A percentile compares a stretch with the other conserved stretches of the same genome.
phyloP scores from a whole-genome alignment of 37 sponge, comb jelly and placozoan species.

The Halichondria panicea region DNA sequence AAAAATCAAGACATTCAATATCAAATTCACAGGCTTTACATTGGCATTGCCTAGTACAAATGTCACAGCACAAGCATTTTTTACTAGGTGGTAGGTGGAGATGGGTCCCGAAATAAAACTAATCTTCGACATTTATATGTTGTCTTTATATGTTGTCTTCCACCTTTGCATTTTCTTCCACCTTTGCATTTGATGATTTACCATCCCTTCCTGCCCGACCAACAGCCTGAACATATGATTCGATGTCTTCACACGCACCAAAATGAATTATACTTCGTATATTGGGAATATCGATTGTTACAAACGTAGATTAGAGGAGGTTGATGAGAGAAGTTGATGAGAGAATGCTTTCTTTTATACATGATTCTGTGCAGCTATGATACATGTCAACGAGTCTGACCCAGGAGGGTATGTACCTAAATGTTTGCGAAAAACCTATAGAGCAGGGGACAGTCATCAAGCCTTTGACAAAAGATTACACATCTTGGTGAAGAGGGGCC shows the following conservation, averaged over 20 bases:
- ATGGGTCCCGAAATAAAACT: background rate
- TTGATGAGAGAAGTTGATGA: background rate
- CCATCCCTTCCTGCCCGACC: constrained; percentile 41
- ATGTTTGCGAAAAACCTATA: background rate
- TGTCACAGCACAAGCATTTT: background rate
- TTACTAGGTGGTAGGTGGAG: background rate
- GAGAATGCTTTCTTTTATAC: constrained; percentile 16
- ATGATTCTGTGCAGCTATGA: constrained; percentile 24
- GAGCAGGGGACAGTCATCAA: background rate
- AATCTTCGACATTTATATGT: background rate
- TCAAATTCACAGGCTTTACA: background rate
- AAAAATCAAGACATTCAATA: background rate
- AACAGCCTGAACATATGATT: constrained; percentile 26
- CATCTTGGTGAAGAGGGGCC: background rate
- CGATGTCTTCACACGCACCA: constrained; percentile 34
- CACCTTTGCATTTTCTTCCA: background rate
- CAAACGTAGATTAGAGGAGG: constrained; percentile 11
- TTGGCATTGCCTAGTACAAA: background rate
- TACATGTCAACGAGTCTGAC: constrained; percentile 30
- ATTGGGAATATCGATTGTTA: constrained; percentile 28
- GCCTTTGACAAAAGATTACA: constrained; percentile 9
- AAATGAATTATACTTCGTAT: constrained; percentile 12
- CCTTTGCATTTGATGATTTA: background rate
- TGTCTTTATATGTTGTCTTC: background rate
- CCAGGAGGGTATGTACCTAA: background rate